Evolutionary conservation across 2,113 vertebrate species (phyloP), one percentile per base, ranked within the genome.

Genomic region (Lophotis ruficrista): DNA sequence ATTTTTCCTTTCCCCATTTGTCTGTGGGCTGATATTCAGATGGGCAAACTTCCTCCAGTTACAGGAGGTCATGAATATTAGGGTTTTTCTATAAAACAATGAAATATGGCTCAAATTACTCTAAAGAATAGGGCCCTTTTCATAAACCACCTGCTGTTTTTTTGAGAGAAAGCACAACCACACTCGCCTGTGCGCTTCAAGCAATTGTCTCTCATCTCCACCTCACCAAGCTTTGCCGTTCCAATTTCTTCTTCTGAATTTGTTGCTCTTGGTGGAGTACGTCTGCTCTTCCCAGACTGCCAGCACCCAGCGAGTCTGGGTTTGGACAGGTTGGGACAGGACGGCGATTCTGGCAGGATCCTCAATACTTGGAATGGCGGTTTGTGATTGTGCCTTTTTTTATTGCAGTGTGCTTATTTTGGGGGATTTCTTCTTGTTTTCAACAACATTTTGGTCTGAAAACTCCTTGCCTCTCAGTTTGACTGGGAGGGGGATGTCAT

Each of bases 101-200:
- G 94, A 96, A 97, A 93, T 94, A 96, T 93, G 95, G 77, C 96
- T 96, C 95, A 96, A 92, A 95, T 96, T 96, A 95, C 94, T 80
- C 57, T 82, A 57, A 93, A 95, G 94, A 96, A 93, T 92, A 94
- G 91, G 85, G 92, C 86, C 65, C 91, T 96, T 97, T 96, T 94
- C 87, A 94, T 93, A 92, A 96, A 93, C 95, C 96, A 96, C 95
- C 95, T 93, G 96, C 96, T 93, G 94, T 0, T 82, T 82, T 94
- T 93, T 88, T 96, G 91, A 96, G 90, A 92, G 95, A 24, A 75
- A 92, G 93, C 93, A 89, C 84, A 94, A 41, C 61, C 92, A 27
- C 93, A 24, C 93, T 95, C 3, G 86, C 84, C 87, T 88, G 81
- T 53, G n/a, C 10, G 89, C 91, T 92, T 45, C 65, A 27, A 89